Conservation (phyloP, 2,113 vertebrate species). For the Uria lomvia region DNA sequence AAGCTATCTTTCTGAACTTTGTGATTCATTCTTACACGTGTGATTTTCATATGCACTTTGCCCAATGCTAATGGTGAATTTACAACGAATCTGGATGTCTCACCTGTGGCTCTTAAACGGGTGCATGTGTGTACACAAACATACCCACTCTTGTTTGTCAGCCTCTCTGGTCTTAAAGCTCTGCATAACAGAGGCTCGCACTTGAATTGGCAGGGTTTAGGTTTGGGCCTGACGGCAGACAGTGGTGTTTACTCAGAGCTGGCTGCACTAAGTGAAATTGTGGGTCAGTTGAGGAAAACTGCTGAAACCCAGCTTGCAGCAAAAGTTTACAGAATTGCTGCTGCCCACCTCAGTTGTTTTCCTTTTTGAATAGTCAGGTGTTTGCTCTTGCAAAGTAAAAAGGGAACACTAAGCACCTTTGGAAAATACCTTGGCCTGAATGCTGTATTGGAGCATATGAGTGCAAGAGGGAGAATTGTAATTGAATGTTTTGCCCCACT, state of each 20-base stretch:
- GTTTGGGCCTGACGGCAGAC: background rate
- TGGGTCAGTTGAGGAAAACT: background rate
- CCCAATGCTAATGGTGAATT: rapidly evolving
- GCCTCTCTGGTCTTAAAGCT: background rate
- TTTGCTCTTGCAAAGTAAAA: background rate
- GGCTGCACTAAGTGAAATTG: background rate
- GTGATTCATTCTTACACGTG: background rate
- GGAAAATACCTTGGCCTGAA: background rate
- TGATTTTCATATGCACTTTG: background rate
- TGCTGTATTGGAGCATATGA: background rate
- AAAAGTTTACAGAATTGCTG: background rate
- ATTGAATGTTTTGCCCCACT: background rate
- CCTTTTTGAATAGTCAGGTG: background rate
- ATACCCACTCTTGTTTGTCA: background rate
- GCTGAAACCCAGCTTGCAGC: background rate
- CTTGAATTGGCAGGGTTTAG: background rate
- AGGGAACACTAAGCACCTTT: background rate
- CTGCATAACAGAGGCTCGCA: background rate
- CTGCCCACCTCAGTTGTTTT: background rate
- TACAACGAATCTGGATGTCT: background rate
- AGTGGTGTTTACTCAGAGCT: background rate
- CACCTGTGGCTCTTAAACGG: rapidly evolving
- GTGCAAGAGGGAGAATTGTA: background rate
- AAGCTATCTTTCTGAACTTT: background rate
- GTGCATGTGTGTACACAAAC: rapidly evolving